Evolutionary conservation across 1,140 invertebrate genomes (phyloP).

Genomic region (Gyrodactylus bullatarudis): DNA sequence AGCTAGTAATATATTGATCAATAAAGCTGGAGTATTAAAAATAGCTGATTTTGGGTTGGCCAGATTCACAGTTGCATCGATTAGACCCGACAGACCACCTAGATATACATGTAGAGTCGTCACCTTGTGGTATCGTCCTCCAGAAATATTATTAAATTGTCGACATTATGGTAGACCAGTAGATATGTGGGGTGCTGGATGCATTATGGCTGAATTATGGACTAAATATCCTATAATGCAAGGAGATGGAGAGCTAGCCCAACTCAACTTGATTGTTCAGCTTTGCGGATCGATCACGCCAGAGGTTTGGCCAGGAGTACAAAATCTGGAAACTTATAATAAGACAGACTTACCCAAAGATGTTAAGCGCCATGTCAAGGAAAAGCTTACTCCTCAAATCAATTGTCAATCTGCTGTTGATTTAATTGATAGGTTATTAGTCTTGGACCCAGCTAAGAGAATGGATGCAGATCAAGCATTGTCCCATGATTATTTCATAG

Average conservation of each 20-base stretch:
- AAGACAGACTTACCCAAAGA: slow-evolving; percentile 38
- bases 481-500: slow-evolving; percentile 94
- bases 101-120: slow-evolving; percentile 85
- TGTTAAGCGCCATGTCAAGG: slow-evolving; percentile 64
- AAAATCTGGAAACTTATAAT: slow-evolving; percentile 53
- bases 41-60: slow-evolving; percentile 27
- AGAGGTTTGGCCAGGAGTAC: slow-evolving; percentile 65
- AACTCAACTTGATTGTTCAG: slow-evolving; percentile 66
- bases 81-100: slow-evolving; percentile 6
- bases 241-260: slow-evolving; percentile 65
- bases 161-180: slow-evolving; percentile 61
- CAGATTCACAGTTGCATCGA: slow-evolving; percentile 16
- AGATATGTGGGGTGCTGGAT: slow-evolving; percentile 88
- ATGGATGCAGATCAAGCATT: slow-evolving; percentile 60
- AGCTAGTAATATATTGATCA: slow-evolving; percentile 87
- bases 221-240: slow-evolving; percentile 41
- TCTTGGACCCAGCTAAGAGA: slow-evolving; percentile 56
- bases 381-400: slow-evolving; percentile 15
- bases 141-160: slow-evolving; percentile 52
- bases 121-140: slow-evolving; percentile 82
- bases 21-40: slow-evolving; percentile 50
- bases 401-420: slow-evolving; percentile 42
- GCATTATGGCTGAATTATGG: slow-evolving; percentile 99
- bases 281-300: slow-evolving; percentile 74
- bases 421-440: slow-evolving; percentile 57